Percentiles rank a stretch among this genome's conserved stretches.
phyloP scores from a whole-genome alignment of 2,113 vertebrate species.

The Atractosteus spatula region DNA sequence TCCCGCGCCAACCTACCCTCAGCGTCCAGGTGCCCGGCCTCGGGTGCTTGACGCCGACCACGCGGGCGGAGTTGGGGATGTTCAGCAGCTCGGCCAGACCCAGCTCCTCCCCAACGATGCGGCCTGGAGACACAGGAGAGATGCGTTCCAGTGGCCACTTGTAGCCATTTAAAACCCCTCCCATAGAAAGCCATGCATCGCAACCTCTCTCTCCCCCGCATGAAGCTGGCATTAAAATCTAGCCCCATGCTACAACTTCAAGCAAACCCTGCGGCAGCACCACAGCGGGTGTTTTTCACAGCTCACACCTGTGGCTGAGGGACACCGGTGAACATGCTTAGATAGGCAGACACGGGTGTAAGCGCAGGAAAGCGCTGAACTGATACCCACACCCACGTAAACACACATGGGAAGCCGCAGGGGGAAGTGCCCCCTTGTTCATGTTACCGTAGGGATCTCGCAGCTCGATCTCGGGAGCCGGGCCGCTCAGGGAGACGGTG shows the following conservation, averaged over 20 bases:
- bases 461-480: conserved; percentile 76
- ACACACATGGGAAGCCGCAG: neutral
- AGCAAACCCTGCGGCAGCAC: too few relatives aligned
- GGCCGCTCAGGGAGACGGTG: conserved; percentile 86
- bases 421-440: neutral
- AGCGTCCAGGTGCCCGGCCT: conserved; percentile 80
- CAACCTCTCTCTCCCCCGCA: too few relatives aligned
- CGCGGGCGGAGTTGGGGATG: conserved; percentile 86
- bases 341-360: too few relatives aligned
- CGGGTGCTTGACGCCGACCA: conserved; percentile 81
- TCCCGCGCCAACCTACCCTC: conserved; percentile 64
- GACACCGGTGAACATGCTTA: too few relatives aligned
- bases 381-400: neutral
- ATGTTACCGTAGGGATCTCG: conserved; percentile 75
- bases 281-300: too few relatives aligned
- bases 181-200: too few relatives aligned
- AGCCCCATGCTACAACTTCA: too few relatives aligned
- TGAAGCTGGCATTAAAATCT: too few relatives aligned
- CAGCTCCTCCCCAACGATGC: conserved; percentile 65
- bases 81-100: conserved; percentile 82
- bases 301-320: too few relatives aligned
- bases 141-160: neutral
- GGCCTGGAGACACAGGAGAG: conserved; percentile 60
- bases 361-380: neutral
- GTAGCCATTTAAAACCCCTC: too few relatives aligned